Evolutionary conservation across 2,113 vertebrate species (phyloP).

Genomic region (Pollachius pollachius): DNA sequence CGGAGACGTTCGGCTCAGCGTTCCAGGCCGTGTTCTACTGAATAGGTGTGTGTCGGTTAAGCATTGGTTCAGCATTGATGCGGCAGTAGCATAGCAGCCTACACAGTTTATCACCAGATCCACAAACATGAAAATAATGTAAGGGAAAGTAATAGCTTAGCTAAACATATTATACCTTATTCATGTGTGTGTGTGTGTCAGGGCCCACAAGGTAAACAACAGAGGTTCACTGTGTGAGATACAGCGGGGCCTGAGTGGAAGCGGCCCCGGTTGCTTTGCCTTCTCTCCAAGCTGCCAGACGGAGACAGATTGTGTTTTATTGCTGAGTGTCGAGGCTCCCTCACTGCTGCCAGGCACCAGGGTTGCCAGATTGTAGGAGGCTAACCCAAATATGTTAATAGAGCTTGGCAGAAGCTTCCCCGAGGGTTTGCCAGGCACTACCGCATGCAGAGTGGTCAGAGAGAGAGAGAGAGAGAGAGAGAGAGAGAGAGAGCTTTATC

Average conservation of each 20-base stretch:
- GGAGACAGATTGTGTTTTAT: background rate
- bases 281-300: background rate
- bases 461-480: too few species aligned
- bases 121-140: too few species aligned
- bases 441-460: background rate
- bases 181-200: too few species aligned
- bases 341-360: background rate
- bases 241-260: background rate
- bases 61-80: background rate
- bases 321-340: background rate
- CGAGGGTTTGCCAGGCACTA: background rate
- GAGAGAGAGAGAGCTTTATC: too few species aligned
- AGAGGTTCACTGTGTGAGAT: too few species aligned
- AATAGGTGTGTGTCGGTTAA: background rate
- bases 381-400: constrained; percentile 2
- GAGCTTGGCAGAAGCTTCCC: background rate
- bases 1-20: background rate
- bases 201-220: too few species aligned
- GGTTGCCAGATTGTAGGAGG: constrained; percentile 1
- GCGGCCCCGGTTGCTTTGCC: background rate
- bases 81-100: too few species aligned
- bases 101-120: too few species aligned
- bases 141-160: too few species aligned
- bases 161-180: too few species aligned
- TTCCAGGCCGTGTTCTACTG: background rate